Base-by-base conservation (phyloP, 1,140 invertebrate genomes). In the Lanistes nyassanus region DNA sequence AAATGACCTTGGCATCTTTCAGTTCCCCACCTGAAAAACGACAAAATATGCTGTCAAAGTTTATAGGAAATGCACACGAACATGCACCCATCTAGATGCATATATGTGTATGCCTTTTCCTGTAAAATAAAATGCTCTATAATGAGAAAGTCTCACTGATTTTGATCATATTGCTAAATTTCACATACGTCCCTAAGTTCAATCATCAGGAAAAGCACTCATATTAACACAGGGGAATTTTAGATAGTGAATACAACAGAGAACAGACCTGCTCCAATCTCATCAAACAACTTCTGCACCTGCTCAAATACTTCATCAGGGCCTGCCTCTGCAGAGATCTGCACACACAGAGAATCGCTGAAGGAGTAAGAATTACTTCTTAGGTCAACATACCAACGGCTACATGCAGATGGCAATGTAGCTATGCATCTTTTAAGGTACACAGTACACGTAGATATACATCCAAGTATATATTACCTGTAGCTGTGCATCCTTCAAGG, bases 301-400 rank as follows among this genome's bases (percentile, higher is more conserved):
- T 96, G 92, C 0, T 74, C 82, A 85, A 96, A 97, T 80, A 97
- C 94, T 58, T 91, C 92, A 37, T 95, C 94, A 0, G 94, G 92
- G 1, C 88, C 85, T 68, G 92, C 90, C 87, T 96, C 94, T 16
- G 95, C 95, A 81, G 93, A 91, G 81, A 97, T 94, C 95, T 96
- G 88, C n/a, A 86, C 78, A 62, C 76, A 39, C 11, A 34, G 13
- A 34, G 6, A n/a, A 71, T n/a, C 13, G 60, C 23, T 19, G 26
- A 26, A 13, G 23, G 11, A 34, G 23, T 34, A 64, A 11, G 29
- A 11, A 64, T 16, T 34, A 64, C 23, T 11, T 64, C 13, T 16
- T 34, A 23, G 13, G 13, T 13, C 13, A 13, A 64, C 60, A 64
- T 26, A 23, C n/a, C n/a, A n/a, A n/a, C n/a, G n/a, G n/a, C n/a